Conservation (phyloP, 64 coral and sea anemone genomes). For the Montipora efflorescens region DNA sequence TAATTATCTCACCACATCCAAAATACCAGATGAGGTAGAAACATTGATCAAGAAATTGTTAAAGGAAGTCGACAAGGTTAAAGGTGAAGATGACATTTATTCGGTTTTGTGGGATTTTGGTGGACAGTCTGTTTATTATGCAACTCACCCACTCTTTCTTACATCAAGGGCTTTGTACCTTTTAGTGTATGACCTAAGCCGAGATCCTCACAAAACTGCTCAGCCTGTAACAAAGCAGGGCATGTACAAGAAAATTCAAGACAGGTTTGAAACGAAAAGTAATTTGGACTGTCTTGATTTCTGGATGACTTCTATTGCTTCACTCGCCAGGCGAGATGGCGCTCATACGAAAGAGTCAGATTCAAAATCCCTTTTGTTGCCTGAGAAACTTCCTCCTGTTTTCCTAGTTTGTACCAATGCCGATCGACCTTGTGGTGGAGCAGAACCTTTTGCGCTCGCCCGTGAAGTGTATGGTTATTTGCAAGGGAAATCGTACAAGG, state of each 20-base stretch:
- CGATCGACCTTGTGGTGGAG: no score
- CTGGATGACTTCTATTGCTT: slow-evolving; percentile 31
- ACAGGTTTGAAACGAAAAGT: background rate
- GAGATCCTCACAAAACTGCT: background rate
- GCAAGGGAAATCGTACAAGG: background rate
- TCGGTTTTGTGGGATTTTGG: no score
- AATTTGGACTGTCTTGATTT: background rate
- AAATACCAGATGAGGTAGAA: background rate
- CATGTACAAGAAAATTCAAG: background rate
- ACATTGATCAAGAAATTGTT: background rate
- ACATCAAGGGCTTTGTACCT: background rate
- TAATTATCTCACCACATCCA: no score
- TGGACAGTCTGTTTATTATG: no score
- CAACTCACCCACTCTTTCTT: background rate
- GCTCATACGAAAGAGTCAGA: background rate
- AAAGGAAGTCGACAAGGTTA: no score
- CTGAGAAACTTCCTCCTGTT: background rate
- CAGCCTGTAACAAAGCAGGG: background rate
- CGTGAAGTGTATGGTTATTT: background rate
- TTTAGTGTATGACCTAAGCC: background rate
- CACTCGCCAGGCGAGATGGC: background rate
- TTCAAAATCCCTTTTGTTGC: background rate
- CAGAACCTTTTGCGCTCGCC: no score
- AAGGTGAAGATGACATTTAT: no score
- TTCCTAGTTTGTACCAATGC: no score